Base-by-base conservation (phyloP, 2,113 vertebrate species). In the Oncorhynchus kisutch region DNA sequence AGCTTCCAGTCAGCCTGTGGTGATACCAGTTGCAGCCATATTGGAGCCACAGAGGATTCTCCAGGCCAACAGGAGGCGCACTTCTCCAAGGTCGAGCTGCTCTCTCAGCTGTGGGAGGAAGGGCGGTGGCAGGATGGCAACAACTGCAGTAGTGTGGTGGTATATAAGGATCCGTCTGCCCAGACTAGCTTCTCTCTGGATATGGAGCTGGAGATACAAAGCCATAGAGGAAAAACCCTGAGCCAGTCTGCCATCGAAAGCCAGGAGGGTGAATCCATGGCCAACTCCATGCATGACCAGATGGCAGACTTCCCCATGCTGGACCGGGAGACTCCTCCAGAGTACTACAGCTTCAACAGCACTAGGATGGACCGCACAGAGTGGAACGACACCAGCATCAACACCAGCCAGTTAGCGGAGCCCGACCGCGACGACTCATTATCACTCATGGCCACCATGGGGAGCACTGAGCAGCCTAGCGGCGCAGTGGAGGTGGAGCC, bases 341-440 rank as follows among this genome's bases (percentile, higher is more conserved):
- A 87, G 49, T 82, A 68, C 75, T 84, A 72, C 84, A 88, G 82
- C 68, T 83, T 84, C 16, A 75, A 76, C 39, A 71, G 82, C 51
- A 62, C 62, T 11, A 45, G 39, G 39, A 45, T 45, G 39, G 39
- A 45, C 39, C 2, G 2, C 39, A 11, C 39, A 45, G 39, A 45
- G 14, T 16, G 9, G 13, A 49, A 3, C 1, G 51, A 81, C 20
- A 0, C 22, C 6, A 51, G 12, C 49, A 51, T 14, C 49, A 51
- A 80, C 51, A 31, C 2, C 65, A 70, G 27, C 20, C 74, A 74
- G 24, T 29, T 59, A 5, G 39, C 1, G 0, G 22, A 70, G 67
- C 4, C 8, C 2, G 49, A 39, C 12, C 59, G 3, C n/a, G 70
- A 49, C 25, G 70, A 70, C 8, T 81, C 78, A 2, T n/a, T 77